Conservation (phyloP, 2,113 vertebrate species). For the Ptyas mucosa region DNA sequence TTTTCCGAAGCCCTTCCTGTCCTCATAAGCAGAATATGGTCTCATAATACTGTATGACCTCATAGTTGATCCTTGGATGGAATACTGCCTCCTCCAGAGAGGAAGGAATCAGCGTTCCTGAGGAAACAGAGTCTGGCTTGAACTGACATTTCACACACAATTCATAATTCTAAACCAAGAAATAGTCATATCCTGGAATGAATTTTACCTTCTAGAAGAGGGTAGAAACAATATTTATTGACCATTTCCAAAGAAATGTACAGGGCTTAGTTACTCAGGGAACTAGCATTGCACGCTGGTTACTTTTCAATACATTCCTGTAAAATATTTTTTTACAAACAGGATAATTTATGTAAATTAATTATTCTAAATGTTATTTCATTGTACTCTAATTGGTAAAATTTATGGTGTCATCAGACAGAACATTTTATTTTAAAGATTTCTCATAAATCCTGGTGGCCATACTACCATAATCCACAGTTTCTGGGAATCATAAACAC, state of each 20-base stretch:
- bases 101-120: background rate
- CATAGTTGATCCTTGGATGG: background rate
- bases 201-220: background rate
- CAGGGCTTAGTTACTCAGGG: background rate
- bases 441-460: background rate
- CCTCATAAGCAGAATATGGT: background rate
- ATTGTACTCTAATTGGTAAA: background rate
- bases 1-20: background rate
- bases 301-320: too few species aligned
- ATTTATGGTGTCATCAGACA: background rate
- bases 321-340: background rate
- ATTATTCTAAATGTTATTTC: background rate
- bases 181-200: background rate
- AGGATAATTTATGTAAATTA: background rate
- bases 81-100: background rate
- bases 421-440: background rate
- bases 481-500: background rate
- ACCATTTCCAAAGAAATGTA: background rate
- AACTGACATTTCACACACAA: constrained; percentile 19
- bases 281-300: too few species aligned
- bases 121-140: too few species aligned
- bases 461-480: background rate
- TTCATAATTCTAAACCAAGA: background rate
- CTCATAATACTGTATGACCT: background rate
- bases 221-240: background rate